Evolutionary conservation across 2,113 vertebrate genomes (phyloP).

Genomic region (Labeo catla): DNA sequence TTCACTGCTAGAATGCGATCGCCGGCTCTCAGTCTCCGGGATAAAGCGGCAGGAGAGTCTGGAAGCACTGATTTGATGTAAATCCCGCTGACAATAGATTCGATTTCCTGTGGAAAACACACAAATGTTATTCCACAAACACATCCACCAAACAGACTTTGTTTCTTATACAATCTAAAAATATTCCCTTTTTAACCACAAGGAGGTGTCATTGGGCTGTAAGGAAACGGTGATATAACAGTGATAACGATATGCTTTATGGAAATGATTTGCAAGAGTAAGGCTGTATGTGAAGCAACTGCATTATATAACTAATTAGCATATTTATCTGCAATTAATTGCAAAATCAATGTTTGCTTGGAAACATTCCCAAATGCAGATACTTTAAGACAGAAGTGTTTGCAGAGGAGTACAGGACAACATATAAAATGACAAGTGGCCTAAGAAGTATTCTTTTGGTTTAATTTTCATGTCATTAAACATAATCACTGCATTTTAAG

Average conservation of each 20-base stretch:
- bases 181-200: background rate
- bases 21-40: constrained; percentile 68
- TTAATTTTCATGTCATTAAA: no score
- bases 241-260: background rate
- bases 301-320: background rate
- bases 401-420: background rate
- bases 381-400: background rate
- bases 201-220: constrained; percentile 4
- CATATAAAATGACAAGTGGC: background rate
- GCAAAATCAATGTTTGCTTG: background rate
- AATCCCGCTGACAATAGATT: constrained; percentile 70
- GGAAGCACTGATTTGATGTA: constrained; percentile 76
- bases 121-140: background rate
- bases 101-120: constrained; percentile 64
- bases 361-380: background rate
- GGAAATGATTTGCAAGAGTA: background rate
- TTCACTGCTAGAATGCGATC: constrained; percentile 81
- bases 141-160: background rate
- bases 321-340: background rate
- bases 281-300: background rate
- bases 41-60: constrained; percentile 73
- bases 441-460: background rate
- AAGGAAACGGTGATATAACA: background rate
- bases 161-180: background rate
- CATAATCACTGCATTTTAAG: background rate